Evolutionary conservation across 1,140 invertebrate genomes (phyloP).

Genomic region (Drosophila bipectinata): DNA sequence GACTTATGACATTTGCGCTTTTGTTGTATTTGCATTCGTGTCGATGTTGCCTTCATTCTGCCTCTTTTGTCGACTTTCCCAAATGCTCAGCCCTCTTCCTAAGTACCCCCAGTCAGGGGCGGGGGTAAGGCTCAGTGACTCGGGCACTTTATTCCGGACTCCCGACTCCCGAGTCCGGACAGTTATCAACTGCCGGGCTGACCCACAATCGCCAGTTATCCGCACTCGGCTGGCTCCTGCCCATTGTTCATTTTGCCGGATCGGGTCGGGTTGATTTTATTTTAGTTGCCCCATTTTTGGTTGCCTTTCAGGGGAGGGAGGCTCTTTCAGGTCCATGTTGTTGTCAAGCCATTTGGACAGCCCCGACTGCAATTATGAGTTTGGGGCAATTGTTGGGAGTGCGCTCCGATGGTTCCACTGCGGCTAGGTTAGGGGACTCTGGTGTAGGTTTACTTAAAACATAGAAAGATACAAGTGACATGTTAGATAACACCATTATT

Average conservation of each 20-base stretch:
- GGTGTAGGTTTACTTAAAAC: too few relatives aligned
- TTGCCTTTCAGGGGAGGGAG: neutral
- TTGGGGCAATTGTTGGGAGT: conserved; percentile 68
- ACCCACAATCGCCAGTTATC: conserved; percentile 40
- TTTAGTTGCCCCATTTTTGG: conserved; percentile 58
- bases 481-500: conserved; percentile 23
- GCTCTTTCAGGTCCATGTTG: conserved; percentile 15
- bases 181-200: conserved; percentile 46
- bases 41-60: conserved; percentile 41
- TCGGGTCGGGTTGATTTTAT: conserved; percentile 42
- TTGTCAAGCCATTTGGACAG: conserved; percentile 46
- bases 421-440: too few relatives aligned
- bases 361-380: conserved; percentile 68
- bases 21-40: conserved; percentile 66
- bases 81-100: conserved; percentile 33
- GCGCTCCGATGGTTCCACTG: conserved; percentile 33
- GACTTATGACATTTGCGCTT: conserved; percentile 63
- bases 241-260: conserved; percentile 51
- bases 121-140: conserved; percentile 34
- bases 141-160: neutral
- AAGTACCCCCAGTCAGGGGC: neutral
- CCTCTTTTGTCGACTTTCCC: conserved; percentile 59
- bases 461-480: neutral
- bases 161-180: conserved; percentile 1
- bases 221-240: conserved; percentile 31